Percentiles rank a stretch among this genome's conserved stretches.
phyloP scores from a whole-genome alignment of 2,797 vertebrate genomes.

The Clarias laeviceps region DNA sequence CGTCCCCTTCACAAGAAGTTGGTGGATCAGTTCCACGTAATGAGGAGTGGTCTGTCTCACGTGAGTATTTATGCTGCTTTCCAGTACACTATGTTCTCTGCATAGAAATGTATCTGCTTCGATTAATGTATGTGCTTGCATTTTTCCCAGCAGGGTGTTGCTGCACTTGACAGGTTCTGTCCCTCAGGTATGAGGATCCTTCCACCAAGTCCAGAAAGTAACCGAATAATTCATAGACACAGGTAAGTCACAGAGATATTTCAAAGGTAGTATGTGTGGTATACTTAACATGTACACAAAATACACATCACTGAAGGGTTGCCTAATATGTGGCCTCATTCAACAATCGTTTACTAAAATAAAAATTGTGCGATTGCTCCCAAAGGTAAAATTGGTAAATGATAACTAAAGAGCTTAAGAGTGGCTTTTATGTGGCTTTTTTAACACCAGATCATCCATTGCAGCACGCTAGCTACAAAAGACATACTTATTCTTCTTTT shows the following conservation, averaged over 20 bases:
- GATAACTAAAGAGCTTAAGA: not conserved
- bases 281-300: not conserved
- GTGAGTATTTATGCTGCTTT: constrained; percentile 73
- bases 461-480: not conserved
- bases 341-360: not conserved
- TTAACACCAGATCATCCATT: not conserved
- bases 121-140: constrained; percentile 36
- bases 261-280: not conserved
- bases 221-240: constrained; percentile 92
- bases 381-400: not conserved
- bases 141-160: constrained; percentile 84
- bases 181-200: constrained; percentile 83
- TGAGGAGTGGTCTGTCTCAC: constrained; percentile 94
- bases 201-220: constrained; percentile 93
- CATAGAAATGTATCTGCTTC: not conserved
- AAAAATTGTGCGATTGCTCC: not conserved
- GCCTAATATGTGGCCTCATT: not conserved
- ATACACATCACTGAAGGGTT: not conserved
- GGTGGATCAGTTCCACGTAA: constrained; percentile 98
- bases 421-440: not conserved
- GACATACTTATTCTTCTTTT: not conserved
- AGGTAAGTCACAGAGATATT: constrained; percentile 73
- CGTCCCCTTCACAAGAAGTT: constrained; percentile 97
- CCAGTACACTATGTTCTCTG: not conserved
- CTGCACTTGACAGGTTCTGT: constrained; percentile 88